A percentile compares a stretch with the other conserved stretches of the same genome.
Conservation (phyloP, 1,140 invertebrate genomes). For the Drosophila ambigua region DNA sequence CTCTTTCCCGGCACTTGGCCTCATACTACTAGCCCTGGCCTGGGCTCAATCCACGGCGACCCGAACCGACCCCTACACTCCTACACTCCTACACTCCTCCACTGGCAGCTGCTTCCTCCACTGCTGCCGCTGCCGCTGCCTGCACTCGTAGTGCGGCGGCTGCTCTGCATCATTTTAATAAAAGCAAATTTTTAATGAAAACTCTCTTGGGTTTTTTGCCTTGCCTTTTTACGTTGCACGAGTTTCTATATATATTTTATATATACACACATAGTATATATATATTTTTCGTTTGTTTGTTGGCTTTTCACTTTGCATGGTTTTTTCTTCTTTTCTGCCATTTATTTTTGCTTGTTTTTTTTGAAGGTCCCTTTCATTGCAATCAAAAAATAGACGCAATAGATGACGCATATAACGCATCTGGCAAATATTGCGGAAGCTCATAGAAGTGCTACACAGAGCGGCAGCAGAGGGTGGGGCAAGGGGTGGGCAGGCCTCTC, state of each 20-base stretch:
- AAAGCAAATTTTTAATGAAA: slow-evolving; percentile 60
- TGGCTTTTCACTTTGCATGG: slow-evolving; percentile 28
- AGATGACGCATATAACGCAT: slow-evolving; percentile 75
- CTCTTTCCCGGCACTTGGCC: background rate
- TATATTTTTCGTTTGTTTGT: slow-evolving; percentile 44
- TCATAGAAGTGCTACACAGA: slow-evolving; percentile 8
- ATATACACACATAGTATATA: background rate
- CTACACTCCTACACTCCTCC: background rate
- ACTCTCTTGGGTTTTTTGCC: slow-evolving; percentile 40
- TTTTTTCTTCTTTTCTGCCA: slow-evolving; percentile 8
- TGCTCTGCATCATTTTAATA: slow-evolving; percentile 42
- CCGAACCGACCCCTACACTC: background rate
- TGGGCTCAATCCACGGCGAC: background rate
- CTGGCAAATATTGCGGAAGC: slow-evolving; percentile 39
- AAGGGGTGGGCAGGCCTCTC: slow-evolving; percentile 1
- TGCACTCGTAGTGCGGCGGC: no score
- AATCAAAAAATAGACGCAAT: slow-evolving; percentile 72
- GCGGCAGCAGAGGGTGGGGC: no score
- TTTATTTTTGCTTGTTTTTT: slow-evolving; percentile 26
- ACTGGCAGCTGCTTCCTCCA: background rate
- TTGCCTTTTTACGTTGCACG: slow-evolving; percentile 29
- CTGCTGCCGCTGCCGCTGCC: slow-evolving; percentile 3
- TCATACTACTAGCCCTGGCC: no score
- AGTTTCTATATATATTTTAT: slow-evolving; percentile 9
- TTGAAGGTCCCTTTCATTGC: slow-evolving; percentile 31